Evolutionary conservation across 2,113 vertebrate genomes (phyloP).

Genomic region (Chascanopsetta lugubris): DNA sequence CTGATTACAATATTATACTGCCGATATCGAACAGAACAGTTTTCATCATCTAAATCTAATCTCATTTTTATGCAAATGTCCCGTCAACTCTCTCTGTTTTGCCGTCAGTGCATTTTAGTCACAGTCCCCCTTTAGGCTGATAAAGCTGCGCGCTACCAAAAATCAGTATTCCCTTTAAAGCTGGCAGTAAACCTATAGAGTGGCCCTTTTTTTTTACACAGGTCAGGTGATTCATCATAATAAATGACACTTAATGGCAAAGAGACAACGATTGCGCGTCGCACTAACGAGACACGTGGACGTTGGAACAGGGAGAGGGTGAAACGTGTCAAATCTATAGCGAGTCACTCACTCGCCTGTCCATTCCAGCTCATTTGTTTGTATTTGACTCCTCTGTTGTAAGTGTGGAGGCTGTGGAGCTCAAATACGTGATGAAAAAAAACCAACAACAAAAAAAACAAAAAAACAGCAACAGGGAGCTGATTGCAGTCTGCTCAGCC

Average conservation of each 20-base stretch:
- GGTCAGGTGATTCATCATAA: constrained; percentile 7
- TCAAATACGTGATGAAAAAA: constrained; percentile 41
- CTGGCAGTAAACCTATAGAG: neutral
- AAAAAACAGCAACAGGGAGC: constrained; percentile 61
- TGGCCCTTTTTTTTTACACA: neutral
- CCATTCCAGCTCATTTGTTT: neutral
- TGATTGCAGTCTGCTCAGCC: constrained; percentile 66
- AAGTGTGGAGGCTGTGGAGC: constrained; percentile 28
- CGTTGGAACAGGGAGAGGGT: neutral
- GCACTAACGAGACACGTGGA: neutral
- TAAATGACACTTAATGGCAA: neutral
- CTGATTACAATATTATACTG: constrained; percentile 44
- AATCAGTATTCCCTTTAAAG: neutral
- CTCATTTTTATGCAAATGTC: too few relatives aligned
- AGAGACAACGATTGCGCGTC: neutral
- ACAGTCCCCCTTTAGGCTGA: neutral
- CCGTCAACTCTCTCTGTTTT: too few relatives aligned
- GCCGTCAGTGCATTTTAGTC: neutral
- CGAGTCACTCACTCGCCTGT: neutral
- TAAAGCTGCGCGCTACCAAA: neutral
- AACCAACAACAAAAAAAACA: constrained; percentile 31
- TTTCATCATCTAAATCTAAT: constrained; percentile 16
- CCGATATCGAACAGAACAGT: constrained; percentile 34
- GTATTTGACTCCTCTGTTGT: constrained; percentile 29
- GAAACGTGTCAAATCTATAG: neutral